A percentile compares a stretch with the other conserved stretches of the same genome.
Conservation (phyloP, 2,797 vertebrate species). For the Melopsittacus undulatus region DNA sequence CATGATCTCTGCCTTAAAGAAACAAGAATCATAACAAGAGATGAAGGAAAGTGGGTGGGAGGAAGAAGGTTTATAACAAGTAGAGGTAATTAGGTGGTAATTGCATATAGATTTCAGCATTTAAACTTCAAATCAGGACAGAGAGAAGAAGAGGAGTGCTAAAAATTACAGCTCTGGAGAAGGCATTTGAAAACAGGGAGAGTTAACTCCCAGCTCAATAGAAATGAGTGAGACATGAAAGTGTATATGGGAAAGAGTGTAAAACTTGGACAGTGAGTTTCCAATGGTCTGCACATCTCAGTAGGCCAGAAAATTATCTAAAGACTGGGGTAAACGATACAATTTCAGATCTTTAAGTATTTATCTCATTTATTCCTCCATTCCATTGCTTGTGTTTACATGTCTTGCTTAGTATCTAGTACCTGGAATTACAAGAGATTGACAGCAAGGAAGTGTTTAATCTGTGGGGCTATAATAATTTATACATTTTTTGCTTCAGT, state of each 20-base stretch:
- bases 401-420: background rate
- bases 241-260: background rate
- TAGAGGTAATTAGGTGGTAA: constrained; percentile 1
- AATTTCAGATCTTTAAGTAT: background rate
- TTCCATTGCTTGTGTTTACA: background rate
- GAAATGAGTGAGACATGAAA: background rate
- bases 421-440: background rate
- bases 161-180: background rate
- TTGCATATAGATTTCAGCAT: background rate
- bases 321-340: background rate
- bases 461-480: background rate
- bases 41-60: background rate
- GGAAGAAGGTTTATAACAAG: background rate
- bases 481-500: background rate
- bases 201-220: background rate
- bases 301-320: background rate
- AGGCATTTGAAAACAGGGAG: background rate
- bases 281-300: background rate
- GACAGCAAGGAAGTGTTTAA: background rate
- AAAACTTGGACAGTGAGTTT: background rate
- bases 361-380: background rate
- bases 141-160: background rate
- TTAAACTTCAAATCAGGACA: background rate
- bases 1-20: background rate
- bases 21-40: background rate